These are phyloP conservation scores for Aporophyla nigra DNA, from an alignment of 2,888 invertebrate genomes.

Conservation along the genomic window DNA sequence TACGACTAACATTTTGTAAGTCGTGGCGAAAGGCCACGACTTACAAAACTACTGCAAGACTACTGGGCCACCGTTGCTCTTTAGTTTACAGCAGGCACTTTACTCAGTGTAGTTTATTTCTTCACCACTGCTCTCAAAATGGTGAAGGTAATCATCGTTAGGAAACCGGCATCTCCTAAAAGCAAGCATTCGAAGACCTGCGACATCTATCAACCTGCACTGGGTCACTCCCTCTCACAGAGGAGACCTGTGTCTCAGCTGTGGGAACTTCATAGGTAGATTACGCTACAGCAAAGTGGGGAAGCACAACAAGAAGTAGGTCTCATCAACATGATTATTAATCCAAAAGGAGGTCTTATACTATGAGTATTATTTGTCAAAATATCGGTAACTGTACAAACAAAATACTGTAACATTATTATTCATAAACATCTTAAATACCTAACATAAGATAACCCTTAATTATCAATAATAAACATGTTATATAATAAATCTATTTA, in stretches of 20 bases:
- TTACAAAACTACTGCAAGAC: no score
- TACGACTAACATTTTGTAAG: no score
- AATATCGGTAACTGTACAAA: constrained; percentile 39
- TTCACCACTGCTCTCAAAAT: not conserved
- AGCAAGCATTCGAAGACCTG: not conserved
- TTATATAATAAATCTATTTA: constrained; percentile 10
- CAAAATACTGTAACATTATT: constrained; percentile 30
- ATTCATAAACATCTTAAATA: constrained; percentile 8
- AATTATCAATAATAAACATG: constrained; percentile 7
- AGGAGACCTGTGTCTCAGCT: not conserved
- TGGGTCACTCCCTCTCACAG: not conserved
- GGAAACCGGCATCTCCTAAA: not conserved
- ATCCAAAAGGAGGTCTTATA: not conserved
- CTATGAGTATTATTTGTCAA: constrained; percentile 16
- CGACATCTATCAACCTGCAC: not conserved
- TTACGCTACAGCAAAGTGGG: not conserved
- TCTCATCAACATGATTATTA: not conserved
- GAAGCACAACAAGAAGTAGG: not conserved
- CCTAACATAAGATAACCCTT: not conserved
- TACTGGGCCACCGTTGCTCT: no score
- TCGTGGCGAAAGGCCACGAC: no score
- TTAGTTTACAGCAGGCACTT: no score
- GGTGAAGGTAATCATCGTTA: not conserved
- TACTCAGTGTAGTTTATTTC: no score
- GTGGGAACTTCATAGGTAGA: not conserved